Base-by-base conservation (phyloP, 2,113 vertebrate genomes). In the Leptobrachium leishanense region DNA sequence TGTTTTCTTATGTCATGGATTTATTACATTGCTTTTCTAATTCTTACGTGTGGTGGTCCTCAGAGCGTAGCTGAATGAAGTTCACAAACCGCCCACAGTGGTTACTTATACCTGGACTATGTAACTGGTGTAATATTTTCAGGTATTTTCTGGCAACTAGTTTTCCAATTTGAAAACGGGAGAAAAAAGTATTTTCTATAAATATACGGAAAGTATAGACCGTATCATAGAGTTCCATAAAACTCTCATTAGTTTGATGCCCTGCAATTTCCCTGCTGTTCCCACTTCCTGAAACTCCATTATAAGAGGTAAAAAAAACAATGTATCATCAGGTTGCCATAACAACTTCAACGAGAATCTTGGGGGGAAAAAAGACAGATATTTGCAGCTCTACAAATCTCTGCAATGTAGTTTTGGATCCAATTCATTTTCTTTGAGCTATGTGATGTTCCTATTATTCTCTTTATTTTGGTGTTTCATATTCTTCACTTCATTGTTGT, bases 211-310 rank as follows among this genome's bases (percentile, higher is more conserved):
- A 44, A 75, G 12, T 81, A 59, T 81, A 59, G 65, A 68, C 64
- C 43, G 62, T 68, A 31, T 66, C 73, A 59, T 68, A 68, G 43
- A 59, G 50, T 57, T 68, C 44, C 78, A 68, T 41, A 72, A 43
- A 81, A 46, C 71, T 46, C 71, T 81, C 64, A 68, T 81, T 74
- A 74, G 53, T 74, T 59, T 62, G 71, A 67, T 81, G 42, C 72
- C 78, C 72, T 81, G 72, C 72, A 68, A 81, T 74, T 74, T 74
- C 44, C 78, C 72, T 74, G 65, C 72, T 74, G 78, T 74, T 81
- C 65, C n/a, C 20, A 13, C 44, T 64, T 74, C 67, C 53, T 53
- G n/a, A 67, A 81, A 74, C 78, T 81, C 65, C 78, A 81, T 74
- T 81, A 74, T 68, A 74, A 39, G 31, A 15, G 68, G 73, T 68